Conservation (phyloP, 2,888 invertebrate genomes). For the Timema cristinae region DNA sequence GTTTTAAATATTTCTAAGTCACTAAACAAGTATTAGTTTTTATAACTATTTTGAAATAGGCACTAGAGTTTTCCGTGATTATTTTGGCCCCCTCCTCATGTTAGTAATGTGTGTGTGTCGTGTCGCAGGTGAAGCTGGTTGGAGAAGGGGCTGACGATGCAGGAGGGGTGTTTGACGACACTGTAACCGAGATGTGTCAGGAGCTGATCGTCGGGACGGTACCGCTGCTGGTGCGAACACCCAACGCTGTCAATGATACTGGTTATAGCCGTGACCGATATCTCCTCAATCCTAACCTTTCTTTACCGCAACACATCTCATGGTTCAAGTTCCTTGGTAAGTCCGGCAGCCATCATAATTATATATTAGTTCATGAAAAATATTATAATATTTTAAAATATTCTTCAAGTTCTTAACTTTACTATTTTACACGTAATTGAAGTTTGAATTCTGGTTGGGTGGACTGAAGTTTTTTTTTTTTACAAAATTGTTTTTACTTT, state of each 20-base stretch:
- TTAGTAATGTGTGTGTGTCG: not conserved
- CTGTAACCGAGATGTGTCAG: constrained; percentile 63
- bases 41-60: too few relatives aligned
- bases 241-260: constrained; percentile 57
- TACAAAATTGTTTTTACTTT: too few relatives aligned
- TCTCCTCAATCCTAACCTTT: constrained; percentile 56
- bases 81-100: not conserved
- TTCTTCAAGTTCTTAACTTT: constrained; percentile 8
- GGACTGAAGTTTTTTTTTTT: too few relatives aligned
- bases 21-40: too few relatives aligned
- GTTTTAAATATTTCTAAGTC: too few relatives aligned
- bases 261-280: constrained; percentile 60
- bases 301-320: constrained; percentile 50
- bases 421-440: too few relatives aligned
- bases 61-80: not conserved
- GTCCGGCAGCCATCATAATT: constrained; percentile 19
- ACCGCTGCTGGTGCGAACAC: constrained; percentile 57
- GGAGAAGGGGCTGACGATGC: constrained; percentile 67
- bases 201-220: constrained; percentile 57
- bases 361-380: not conserved
- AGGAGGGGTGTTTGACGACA: constrained; percentile 66
- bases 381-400: not conserved
- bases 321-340: constrained; percentile 60
- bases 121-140: constrained; percentile 52
- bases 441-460: too few relatives aligned